Base-by-base conservation (phyloP, 2,888 invertebrate genomes). In the Melolontha melolontha region DNA sequence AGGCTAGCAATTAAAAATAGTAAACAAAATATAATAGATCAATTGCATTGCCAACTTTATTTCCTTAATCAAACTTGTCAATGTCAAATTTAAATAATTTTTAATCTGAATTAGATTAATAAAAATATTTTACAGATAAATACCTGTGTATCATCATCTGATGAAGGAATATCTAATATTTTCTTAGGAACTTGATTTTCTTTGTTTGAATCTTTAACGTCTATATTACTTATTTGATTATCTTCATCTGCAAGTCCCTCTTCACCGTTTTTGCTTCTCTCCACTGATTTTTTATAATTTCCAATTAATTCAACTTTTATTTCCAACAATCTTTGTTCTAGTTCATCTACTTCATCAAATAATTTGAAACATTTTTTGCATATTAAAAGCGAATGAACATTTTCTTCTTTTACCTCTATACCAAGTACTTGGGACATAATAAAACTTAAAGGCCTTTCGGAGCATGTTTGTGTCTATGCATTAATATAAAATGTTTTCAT, bases 301-400 rank as follows among this genome's bases (percentile, higher is more conserved):
- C 79, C 81, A 39, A 82, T 79, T n/a, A 89, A 77, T 73, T 88
- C 87, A 51, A 79, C 74, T 74, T 86, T 88, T 8, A 88, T 81
- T 74, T 87, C 85, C 5, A 79, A 76, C 67, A 87, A 64, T 79
- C 86, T 75, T 17, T 80, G 82, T 77, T 88, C 85, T 47, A 89
- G 78, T 64, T 86, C 86, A 70, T 90, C 90, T 72, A 88, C 87
- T 81, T 92, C 91, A 16, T 86, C 83, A 55, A 90, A 86, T 6
- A 86, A 77, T 76, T 88, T 88, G 73, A 85, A 87, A 78, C 92
- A 93, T 74, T 90, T 91, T 77, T 88, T 89, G 79, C 92, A 93
- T 1, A 92, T 78, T 14, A 88, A 80, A 54, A 83, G 83, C 0
- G 88, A 86, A 69, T 89, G 89, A 0, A 85, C 85, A 42, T 79